A percentile compares a stretch with the other conserved stretches of the same genome.
Conservation (phyloP, 2,888 invertebrate genomes). For the Diarsia brunnea region DNA sequence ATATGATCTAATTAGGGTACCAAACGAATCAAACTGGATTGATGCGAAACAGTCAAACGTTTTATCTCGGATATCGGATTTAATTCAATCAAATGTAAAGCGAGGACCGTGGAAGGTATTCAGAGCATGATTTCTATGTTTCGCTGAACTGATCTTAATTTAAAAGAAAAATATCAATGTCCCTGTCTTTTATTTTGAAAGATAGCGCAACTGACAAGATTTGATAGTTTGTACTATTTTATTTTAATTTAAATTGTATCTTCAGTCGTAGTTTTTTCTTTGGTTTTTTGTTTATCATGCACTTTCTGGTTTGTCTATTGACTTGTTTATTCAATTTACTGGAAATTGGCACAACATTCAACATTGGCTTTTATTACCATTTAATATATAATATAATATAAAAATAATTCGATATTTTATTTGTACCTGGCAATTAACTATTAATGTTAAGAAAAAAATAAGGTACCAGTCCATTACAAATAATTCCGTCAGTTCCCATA, state of each 20-base stretch:
- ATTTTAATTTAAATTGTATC: neutral
- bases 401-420: neutral
- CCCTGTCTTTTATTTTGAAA: neutral
- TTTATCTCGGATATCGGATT: constrained; percentile 48
- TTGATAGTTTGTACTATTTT: neutral
- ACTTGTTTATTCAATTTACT: no score
- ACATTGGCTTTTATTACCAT: no score
- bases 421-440: neutral
- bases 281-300: no score
- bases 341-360: no score
- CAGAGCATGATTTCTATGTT: constrained; percentile 41
- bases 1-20: constrained; percentile 27
- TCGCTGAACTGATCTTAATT: constrained; percentile 23
- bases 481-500: neutral
- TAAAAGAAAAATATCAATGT: constrained; percentile 34
- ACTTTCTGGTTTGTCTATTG: no score
- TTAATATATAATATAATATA: no score
- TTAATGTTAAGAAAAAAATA: neutral
- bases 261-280: no score
- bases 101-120: constrained; percentile 27
- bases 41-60: constrained; percentile 30
- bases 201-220: neutral
- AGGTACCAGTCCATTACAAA: neutral
- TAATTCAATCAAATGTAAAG: constrained; percentile 53
- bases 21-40: constrained; percentile 21